Conservation (phyloP, 2,797 vertebrate genomes). For the Threskiornis aethiopicus region DNA sequence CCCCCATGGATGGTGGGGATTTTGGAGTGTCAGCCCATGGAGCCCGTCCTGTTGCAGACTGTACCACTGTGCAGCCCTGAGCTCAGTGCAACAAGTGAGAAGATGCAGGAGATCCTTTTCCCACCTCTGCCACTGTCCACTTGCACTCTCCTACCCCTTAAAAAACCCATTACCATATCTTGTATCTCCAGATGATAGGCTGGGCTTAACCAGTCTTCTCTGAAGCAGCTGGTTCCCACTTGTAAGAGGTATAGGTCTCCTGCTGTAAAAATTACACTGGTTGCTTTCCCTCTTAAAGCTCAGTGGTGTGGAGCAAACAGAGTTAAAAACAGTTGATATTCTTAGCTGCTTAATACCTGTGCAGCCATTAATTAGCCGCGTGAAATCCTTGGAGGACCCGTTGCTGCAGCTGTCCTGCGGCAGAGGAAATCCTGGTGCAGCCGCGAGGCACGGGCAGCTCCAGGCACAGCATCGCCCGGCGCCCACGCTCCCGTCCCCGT, state of each 20-base stretch:
- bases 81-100: too few species aligned
- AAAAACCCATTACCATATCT: background rate
- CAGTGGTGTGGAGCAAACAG: background rate
- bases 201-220: background rate
- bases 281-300: background rate
- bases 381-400: background rate
- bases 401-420: background rate
- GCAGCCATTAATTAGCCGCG: background rate
- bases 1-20: accelerated
- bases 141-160: background rate
- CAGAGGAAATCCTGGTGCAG: background rate
- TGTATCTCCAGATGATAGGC: background rate
- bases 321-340: background rate
- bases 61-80: too few species aligned
- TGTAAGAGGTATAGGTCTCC: background rate
- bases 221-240: background rate
- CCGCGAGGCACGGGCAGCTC: background rate
- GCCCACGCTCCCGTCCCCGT: background rate
- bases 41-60: background rate
- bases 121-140: background rate
- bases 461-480: background rate
- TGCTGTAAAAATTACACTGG: background rate
- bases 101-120: background rate
- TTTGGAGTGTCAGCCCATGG: background rate
- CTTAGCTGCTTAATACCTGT: background rate